phyloP scores from a whole-genome alignment of 1,140 invertebrate species.

The Penaeus indicus region DNA sequence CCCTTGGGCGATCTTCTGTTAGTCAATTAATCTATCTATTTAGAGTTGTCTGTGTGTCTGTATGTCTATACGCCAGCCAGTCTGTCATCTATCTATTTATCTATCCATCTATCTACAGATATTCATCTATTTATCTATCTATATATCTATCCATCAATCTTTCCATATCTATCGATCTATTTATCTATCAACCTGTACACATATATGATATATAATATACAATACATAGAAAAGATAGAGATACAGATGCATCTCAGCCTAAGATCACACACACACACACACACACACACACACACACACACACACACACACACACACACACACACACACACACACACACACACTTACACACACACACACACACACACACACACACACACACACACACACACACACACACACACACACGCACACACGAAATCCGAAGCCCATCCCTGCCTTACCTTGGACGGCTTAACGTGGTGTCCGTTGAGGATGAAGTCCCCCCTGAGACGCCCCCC shows the following conservation, averaged over 20 bases:
- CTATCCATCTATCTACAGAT: no score
- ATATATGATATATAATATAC: background rate
- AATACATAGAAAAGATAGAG: background rate
- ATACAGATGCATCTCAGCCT: background rate
- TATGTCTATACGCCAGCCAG: no score
- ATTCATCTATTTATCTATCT: background rate
- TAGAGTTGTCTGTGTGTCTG: no score
- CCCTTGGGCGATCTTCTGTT: no score
- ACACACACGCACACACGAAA: no score
- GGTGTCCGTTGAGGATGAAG: conserved; percentile 88
- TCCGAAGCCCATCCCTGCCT: background rate
- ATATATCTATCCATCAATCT: conserved; percentile 2
- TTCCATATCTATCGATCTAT: conserved; percentile 6
- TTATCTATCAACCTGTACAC: conserved; percentile 1
- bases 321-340: background rate
- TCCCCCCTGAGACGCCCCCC: conserved; percentile 79
- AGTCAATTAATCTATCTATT: no score
- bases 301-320: background rate
- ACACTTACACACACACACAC: background rate
- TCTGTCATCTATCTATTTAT: no score
- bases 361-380: background rate
- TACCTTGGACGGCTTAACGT: conserved; percentile 75
- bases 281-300: background rate
- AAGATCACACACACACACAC: background rate
- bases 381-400: background rate